Base-by-base conservation (phyloP, 1,140 invertebrate genomes). In the Brachionus calyciflorus region DNA sequence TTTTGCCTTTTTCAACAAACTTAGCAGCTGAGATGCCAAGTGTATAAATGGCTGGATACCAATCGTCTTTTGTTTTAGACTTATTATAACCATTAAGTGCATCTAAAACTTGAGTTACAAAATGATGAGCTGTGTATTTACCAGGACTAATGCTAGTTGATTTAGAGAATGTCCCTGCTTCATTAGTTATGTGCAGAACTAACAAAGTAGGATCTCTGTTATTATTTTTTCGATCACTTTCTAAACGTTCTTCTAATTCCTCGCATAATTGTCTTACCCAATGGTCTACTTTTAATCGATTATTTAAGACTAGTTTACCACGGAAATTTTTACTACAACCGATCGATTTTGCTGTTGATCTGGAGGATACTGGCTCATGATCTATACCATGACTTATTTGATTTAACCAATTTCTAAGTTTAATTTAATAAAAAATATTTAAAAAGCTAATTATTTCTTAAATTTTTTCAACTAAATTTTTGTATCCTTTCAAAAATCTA, bases 321-420 rank as follows among this genome's bases (percentile, higher is more conserved):
- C 89, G 88, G 84, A 98, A 96, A 80, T 91, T 93, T 86, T 98
- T 98, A 81, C 92, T 93, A 81, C 93, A 96, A 0, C 93, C 94
- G 79, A 98, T 94, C 40, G 93, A 96, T 84, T 97, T 96, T 0
- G 92, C 87, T 57, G 94, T 88, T 77, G 94, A 89, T 80, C 93
- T 87, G 0, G 90, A 87, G 76, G 87, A 90, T 0, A 98, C 94
- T 26, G 90, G 89, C 81, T 97, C 94, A 78, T 89, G 81, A 80
- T 97, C 93, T 77, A 93, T 89, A 9, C 96, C 96, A 78, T 90
- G 87, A 17, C 92, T 91, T 73, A 97, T 90, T 80, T 92, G 89
- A 82, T 91, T 92, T 12, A 98, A 82, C 92, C 92, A 96, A 48
- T 24, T 60, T 37, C 69, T 73, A 21, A 30, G 19, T 37, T 17